These are phyloP conservation scores for Hormaphis cornu DNA, from an alignment of 1,140 invertebrate genomes.

Conservation along the genomic window DNA sequence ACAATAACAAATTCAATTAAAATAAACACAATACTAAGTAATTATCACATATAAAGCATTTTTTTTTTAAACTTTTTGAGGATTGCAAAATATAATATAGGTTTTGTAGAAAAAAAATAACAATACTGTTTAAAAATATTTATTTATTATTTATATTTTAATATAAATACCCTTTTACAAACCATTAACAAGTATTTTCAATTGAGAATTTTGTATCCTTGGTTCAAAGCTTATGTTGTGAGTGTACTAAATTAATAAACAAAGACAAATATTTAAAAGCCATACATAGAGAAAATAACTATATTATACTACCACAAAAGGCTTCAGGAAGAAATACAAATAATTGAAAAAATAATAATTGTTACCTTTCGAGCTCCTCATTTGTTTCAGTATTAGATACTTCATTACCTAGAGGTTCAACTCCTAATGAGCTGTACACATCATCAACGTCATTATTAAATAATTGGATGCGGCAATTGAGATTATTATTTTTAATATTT, in stretches of 20 bases:
- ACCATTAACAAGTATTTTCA: background rate
- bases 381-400: background rate
- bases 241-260: background rate
- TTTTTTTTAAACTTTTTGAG: no score
- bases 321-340: background rate
- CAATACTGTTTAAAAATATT: background rate
- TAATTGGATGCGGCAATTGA: background rate
- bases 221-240: background rate
- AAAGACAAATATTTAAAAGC: background rate
- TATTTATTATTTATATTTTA: background rate
- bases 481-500: background rate
- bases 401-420: background rate
- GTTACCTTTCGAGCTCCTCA: background rate
- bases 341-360: background rate
- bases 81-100: no score
- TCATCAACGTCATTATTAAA: background rate
- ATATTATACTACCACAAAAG: background rate
- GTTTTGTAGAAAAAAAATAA: background rate
- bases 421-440: background rate
- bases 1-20: background rate
- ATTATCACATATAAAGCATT: background rate
- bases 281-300: background rate
- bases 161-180: background rate
- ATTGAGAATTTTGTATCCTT: background rate
- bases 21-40: background rate